A percentile compares a stretch with the other conserved stretches of the same genome.
phyloP scores from a whole-genome alignment of 2,888 invertebrate genomes.

The Panopea generosa region DNA sequence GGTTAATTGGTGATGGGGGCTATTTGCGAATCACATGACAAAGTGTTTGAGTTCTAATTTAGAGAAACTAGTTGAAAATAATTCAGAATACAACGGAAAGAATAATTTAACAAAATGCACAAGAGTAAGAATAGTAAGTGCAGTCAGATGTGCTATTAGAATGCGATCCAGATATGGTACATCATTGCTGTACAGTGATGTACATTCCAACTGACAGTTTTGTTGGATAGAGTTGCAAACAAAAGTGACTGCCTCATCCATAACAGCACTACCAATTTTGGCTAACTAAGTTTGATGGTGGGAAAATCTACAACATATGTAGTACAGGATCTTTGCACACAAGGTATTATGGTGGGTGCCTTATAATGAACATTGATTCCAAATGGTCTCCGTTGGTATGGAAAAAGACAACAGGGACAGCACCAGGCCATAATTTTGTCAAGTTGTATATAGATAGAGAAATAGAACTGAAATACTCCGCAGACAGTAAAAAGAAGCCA shows the following conservation, averaged over 20 bases:
- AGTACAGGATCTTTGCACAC: constrained; percentile 58
- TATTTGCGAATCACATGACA: constrained; percentile 48
- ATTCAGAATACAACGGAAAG: constrained; percentile 31
- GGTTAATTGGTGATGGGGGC: constrained; percentile 34
- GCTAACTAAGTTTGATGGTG: constrained; percentile 61
- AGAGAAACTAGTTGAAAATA: constrained; percentile 35
- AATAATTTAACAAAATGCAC: constrained; percentile 25
- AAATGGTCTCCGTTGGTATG: constrained; percentile 36
- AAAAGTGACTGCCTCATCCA: constrained; percentile 32
- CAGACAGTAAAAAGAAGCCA: background rate
- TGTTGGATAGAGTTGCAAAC: background rate
- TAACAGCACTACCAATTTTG: constrained; percentile 18
- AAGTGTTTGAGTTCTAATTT: constrained; percentile 36
- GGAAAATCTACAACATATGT: constrained; percentile 51
- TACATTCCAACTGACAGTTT: background rate
- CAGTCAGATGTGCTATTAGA: constrained; percentile 44
- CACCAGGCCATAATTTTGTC: constrained; percentile 19
- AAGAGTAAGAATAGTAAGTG: constrained; percentile 36
- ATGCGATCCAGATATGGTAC: constrained; percentile 20
- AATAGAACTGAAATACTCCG: background rate
- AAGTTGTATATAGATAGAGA: no score
- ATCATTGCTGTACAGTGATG: no score
- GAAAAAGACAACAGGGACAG: constrained; percentile 6
- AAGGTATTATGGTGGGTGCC: constrained; percentile 51
- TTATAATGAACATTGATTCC: constrained; percentile 27